These are phyloP conservation scores for Drosophila lacertosa DNA, from an alignment of 1,140 invertebrate species.

Conservation along the genomic window DNA sequence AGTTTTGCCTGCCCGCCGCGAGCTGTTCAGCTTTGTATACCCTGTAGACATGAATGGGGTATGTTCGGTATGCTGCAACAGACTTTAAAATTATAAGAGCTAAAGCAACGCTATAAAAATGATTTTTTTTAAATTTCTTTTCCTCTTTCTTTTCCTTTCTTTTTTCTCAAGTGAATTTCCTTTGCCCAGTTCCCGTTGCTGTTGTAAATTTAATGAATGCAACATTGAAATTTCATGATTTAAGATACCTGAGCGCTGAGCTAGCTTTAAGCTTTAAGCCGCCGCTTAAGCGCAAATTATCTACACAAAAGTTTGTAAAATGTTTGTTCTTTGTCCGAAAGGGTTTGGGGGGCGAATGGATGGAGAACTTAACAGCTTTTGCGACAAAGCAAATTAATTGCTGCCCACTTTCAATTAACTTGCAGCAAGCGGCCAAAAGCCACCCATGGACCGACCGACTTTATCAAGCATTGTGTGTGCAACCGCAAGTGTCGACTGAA, in stretches of 20 bases:
- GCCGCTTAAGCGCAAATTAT: conserved; percentile 67
- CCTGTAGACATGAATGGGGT: neutral
- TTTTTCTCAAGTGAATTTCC: too few species aligned
- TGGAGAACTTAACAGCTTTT: conserved; percentile 70
- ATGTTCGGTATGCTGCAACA: too few species aligned
- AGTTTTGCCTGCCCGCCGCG: conserved; percentile 49
- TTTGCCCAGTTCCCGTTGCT: neutral
- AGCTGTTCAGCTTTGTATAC: conserved; percentile 8
- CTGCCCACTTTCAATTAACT: conserved; percentile 79
- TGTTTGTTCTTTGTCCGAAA: conserved; percentile 48
- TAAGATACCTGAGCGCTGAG: conserved; percentile 23
- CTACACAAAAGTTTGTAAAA: conserved; percentile 61
- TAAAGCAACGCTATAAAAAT: too few species aligned
- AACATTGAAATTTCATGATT: conserved; percentile 40
- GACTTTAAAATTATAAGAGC: too few species aligned
- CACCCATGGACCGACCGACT: conserved; percentile 17
- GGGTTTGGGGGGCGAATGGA: neutral
- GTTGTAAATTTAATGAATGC: conserved; percentile 62
- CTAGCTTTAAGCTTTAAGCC: conserved; percentile 54
- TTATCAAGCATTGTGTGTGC: conserved; percentile 53
- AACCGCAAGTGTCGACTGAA: conserved; percentile 73
- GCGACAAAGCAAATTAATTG: conserved; percentile 81
- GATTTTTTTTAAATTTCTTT: too few species aligned
- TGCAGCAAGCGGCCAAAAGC: conserved; percentile 42
- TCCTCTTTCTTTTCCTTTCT: too few species aligned